These are phyloP conservation scores for Palythoa grandiflora DNA, from an alignment of 92 coral and sea anemone species.

Conservation along the genomic window DNA sequence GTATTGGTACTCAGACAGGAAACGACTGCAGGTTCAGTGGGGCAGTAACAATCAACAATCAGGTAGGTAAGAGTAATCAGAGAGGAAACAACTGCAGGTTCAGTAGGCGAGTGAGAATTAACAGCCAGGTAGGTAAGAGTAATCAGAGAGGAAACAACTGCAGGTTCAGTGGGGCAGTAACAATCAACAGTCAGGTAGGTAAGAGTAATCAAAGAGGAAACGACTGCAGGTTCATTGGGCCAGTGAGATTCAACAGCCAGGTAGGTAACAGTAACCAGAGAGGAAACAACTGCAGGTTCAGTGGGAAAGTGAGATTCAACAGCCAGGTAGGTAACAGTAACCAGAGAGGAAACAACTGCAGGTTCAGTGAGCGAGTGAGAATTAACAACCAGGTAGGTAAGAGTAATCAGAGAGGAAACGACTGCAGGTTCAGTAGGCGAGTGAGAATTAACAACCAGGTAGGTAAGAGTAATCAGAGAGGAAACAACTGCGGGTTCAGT, in stretches of 20 bases:
- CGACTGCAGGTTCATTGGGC: not conserved
- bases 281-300: not conserved
- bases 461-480: no score
- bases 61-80: not conserved
- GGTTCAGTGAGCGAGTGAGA: no score
- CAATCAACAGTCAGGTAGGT: not conserved
- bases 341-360: no score
- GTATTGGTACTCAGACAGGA: conserved; percentile 38
- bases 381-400: no score
- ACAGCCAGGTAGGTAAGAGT: not conserved
- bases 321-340: not conserved
- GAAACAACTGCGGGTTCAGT: no score
- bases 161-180: not conserved
- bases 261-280: not conserved
- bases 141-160: not conserved
- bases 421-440: no score
- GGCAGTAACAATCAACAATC: not conserved
- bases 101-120: not conserved
- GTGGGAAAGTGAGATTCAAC: not conserved
- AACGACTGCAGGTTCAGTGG: conserved; percentile 22
- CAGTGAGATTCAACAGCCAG: not conserved
- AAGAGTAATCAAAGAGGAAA: not conserved
- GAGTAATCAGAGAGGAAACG: no score
- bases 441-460: no score
- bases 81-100: conserved; percentile 10